Conservation (phyloP, 2,113 vertebrate genomes). For the Falcunculus frontatus region DNA sequence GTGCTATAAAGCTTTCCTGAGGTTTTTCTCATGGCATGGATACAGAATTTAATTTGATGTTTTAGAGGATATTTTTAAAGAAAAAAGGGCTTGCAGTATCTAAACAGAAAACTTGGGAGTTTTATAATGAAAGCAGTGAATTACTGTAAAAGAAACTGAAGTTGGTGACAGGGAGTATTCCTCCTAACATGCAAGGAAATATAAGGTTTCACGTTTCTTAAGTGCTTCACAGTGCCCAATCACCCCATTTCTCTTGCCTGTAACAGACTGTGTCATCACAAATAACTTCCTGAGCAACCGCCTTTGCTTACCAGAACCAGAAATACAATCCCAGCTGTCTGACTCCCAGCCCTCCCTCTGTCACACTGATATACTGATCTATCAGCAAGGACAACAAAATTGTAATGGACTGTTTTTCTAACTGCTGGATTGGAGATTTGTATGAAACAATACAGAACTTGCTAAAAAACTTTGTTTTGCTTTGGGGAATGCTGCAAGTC, state of each 20-base stretch:
- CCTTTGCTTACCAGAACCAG: neutral
- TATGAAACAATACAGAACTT: neutral
- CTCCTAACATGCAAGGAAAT: neutral
- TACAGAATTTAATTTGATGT: neutral
- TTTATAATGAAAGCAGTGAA: neutral
- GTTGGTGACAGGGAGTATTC: neutral
- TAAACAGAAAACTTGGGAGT: neutral
- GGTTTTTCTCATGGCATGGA: neutral
- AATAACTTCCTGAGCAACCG: neutral
- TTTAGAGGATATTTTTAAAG: slow-evolving; percentile 2
- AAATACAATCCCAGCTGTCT: neutral
- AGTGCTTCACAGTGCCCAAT: neutral
- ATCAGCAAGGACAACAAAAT: neutral
- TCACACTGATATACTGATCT: neutral
- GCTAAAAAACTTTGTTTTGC: neutral
- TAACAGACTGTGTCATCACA: neutral
- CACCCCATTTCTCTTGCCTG: neutral
- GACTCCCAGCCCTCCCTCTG: neutral
- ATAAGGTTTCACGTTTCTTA: neutral
- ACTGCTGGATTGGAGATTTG: neutral
- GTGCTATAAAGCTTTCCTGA: neutral
- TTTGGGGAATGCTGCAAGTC: neutral
- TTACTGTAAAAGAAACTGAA: neutral
- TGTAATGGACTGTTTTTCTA: neutral
- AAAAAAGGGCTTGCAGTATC: neutral